phyloP scores from a whole-genome alignment of 2,888 invertebrate genomes.

The Xestoiulus laeticollis region DNA sequence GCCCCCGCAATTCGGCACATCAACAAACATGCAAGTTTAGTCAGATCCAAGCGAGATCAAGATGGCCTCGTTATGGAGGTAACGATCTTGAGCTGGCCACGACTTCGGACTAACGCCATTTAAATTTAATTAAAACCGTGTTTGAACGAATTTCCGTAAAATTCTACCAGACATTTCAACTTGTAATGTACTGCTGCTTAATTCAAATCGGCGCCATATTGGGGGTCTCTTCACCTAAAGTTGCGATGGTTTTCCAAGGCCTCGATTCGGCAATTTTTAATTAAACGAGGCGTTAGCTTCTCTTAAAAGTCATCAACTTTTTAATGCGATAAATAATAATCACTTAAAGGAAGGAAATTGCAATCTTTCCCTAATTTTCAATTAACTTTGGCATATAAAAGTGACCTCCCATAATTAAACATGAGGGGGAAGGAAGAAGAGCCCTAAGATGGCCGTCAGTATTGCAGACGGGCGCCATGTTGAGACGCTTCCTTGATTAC shows the following conservation, averaged over 20 bases:
- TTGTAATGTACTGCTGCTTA: not conserved
- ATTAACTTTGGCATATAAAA: not conserved
- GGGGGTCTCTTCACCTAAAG: not conserved
- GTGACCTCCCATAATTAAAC: not conserved
- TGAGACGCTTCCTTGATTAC: too few relatives aligned
- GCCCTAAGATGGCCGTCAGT: not conserved
- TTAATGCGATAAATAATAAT: not conserved
- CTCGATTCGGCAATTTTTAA: not conserved
- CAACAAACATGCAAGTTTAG: not conserved
- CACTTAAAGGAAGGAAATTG: not conserved
- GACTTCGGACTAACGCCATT: not conserved
- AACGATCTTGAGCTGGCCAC: not conserved
- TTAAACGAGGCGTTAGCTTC: not conserved
- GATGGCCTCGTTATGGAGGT: not conserved
- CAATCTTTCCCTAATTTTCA: not conserved
- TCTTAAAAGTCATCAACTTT: not conserved
- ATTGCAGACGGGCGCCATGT: not conserved
- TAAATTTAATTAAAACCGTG: not conserved
- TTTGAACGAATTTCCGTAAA: not conserved
- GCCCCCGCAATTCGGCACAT: not conserved
- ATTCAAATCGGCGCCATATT: not conserved
- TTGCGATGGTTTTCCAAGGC: not conserved
- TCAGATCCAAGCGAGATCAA: not conserved
- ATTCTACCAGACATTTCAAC: not conserved
- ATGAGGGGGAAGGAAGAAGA: not conserved